Base-by-base conservation (phyloP, 2,113 vertebrate genomes). In the Clarias magur region DNA sequence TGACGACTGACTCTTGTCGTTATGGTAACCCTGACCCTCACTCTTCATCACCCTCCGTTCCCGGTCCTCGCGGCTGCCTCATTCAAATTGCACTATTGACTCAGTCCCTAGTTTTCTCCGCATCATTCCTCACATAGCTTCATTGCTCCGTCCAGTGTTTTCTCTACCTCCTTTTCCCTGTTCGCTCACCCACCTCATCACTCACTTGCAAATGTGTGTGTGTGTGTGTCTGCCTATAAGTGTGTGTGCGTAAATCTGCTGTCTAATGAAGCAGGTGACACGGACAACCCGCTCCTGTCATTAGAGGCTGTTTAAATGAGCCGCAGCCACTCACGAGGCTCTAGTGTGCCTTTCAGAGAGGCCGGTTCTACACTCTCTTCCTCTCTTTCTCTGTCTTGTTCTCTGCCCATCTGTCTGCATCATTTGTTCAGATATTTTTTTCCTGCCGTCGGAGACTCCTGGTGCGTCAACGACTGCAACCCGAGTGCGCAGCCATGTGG, bases 221-320 rank as follows among this genome's bases (percentile, higher is more conserved):
- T 59, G 53, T 72, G 67, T 84, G 67, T 80, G 85, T 80, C 60
- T 68, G 42, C 38, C 60, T 21, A 56, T 42, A 56, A 48, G 67
- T 27, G 30, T 30, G 67, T 62, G 76, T 56, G 76, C 62, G 11
- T 72, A 48, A 60, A 87, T 87, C 86, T 83, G 68, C 80, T 83
- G 60, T 70, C 86, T 87, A 87, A 87, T 23, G 86, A 87, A 87
- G 70, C 86, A 53, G 65, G 81, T 87, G 86, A 87, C 86, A 87
- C 3, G 56, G 72, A 87, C 86, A 87, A 87, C 70, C 86, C 63
- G 86, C 86, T 87, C 65, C 34, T 87, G 70, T 83, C 80, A 83
- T 87, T 87, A 87, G 70, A 67, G 72, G 80, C 86, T 87, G 86
- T 83, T 87, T 75, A 83, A 87, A 78, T 34, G 86, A 83, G 70